phyloP scores from a whole-genome alignment of 1,140 invertebrate genomes.

The Zophobas atratus region DNA sequence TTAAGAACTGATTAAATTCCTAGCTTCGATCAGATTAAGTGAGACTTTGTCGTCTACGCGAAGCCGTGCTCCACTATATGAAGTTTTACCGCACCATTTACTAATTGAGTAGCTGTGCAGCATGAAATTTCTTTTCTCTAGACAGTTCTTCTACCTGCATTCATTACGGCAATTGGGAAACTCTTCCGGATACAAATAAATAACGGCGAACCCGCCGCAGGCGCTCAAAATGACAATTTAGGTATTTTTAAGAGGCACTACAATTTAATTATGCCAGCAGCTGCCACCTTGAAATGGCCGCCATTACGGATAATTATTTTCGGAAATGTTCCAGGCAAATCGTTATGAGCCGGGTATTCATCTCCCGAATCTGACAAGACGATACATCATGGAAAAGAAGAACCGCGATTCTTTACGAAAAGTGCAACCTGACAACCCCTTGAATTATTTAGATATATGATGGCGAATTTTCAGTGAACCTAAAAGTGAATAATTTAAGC shows the following conservation, averaged over 20 bases:
- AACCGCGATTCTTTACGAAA: conserved; percentile 20
- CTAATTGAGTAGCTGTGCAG: too few relatives aligned
- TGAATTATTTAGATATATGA: conserved; percentile 43
- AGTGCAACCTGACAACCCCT: conserved; percentile 41
- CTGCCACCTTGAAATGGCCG: conserved; percentile 38
- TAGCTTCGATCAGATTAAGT: too few relatives aligned
- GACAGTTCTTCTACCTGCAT: too few relatives aligned
- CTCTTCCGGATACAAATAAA: not conserved
- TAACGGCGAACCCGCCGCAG: not conserved
- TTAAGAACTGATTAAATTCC: conserved; percentile 1
- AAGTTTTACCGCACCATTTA: too few relatives aligned
- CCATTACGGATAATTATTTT: conserved; percentile 41
- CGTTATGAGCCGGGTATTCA: conserved; percentile 4
- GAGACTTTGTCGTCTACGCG: too few relatives aligned
- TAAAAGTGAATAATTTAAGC: conserved; percentile 12
- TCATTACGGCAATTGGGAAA: too few relatives aligned
- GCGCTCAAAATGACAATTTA: conserved; percentile 9
- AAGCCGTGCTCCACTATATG: too few relatives aligned
- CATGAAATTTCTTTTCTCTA: too few relatives aligned
- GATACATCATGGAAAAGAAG: conserved; percentile 20
- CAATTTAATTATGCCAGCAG: conserved; percentile 24
- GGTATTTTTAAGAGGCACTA: conserved; percentile 17
- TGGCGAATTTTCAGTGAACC: conserved; percentile 19
- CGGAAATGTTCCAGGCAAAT: conserved; percentile 11
- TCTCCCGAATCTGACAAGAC: conserved; percentile 19